Evolutionary conservation across 1,140 invertebrate species (phyloP), one percentile per base, ranked within the genome.

Genomic region (Drosophila nasuta): DNA sequence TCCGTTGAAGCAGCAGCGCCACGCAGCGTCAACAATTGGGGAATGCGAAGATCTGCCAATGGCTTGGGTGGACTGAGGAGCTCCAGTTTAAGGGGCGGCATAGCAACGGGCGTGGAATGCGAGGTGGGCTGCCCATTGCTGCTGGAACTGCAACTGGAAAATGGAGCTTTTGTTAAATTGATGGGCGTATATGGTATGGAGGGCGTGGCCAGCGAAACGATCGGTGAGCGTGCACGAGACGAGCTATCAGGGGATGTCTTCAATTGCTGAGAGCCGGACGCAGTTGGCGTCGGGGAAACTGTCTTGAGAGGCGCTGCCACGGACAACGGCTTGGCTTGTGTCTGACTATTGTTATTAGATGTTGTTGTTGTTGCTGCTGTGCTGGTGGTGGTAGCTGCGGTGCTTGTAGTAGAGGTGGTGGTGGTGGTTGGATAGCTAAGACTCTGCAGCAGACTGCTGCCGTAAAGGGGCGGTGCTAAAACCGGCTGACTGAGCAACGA

Each of bases 381-480:
- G 15, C 33, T 75, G 17, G 5, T 63, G 1, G 38, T 63, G 41
- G 11, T 64, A 33, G 30, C 30, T 33, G 30, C 5, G 5, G 20
- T 20, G 20, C 3, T 20, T 25, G 20, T 25, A 3, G 3, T 25
- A 15, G 13, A 69, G 17, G 48, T 54, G 17, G 58, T 75, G 17
- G 58, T 75, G 74, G 74, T 78, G 54, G 74, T 78, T 79, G 85
- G 85, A 64, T 68, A 89, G 56, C 78, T 90, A 30, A 89, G 86
- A 33, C 86, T 86, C 69, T 89, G 85, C 33, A 89, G 52, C 48
- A 89, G 75, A 52, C 81, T 89, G 75, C 85, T 89, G 78, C 85
- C 85, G 52, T 77, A 90, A 30, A 89, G 75, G 64, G 85, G 85
- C 86, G 85, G 85, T 13, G 86, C 85, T 85, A 89, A 71, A 62